Evolutionary conservation across 2,888 invertebrate genomes (phyloP).

Genomic region (Rhaphigaster nebulosa): DNA sequence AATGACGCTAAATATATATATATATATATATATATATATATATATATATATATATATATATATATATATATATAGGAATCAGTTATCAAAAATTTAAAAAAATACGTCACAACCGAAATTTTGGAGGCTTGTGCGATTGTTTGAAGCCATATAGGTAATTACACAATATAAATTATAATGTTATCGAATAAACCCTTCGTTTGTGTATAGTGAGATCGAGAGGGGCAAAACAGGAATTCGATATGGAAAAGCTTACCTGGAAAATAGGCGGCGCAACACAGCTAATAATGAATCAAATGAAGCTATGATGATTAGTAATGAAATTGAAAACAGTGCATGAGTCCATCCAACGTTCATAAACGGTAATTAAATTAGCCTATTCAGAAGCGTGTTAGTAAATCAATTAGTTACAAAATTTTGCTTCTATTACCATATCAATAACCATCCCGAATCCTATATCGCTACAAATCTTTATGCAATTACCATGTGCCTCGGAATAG

Average conservation of each 20-base stretch:
- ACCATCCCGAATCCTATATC: not conserved
- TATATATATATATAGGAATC: no score
- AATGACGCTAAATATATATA: no score
- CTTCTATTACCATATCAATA: not conserved
- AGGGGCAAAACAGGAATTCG: not conserved
- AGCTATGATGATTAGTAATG: not conserved
- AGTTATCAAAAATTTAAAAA: no score
- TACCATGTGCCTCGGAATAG: no score
- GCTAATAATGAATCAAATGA: not conserved
- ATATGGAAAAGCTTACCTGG: not conserved
- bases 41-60: no score
- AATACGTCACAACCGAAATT: no score
- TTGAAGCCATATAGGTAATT: no score
- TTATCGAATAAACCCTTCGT: not conserved
- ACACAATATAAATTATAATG: not conserved
- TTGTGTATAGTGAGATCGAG: not conserved
- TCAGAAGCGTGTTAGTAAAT: not conserved
- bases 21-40: no score
- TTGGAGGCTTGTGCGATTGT: no score
- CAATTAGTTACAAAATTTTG: not conserved
- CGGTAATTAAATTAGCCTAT: not conserved
- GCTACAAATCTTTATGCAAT: not conserved
- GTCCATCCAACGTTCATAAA: not conserved
- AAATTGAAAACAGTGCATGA: not conserved
- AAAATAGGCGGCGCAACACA: not conserved